phyloP scores from a whole-genome alignment of 2,113 vertebrate genomes.

The Promerops cafer region DNA sequence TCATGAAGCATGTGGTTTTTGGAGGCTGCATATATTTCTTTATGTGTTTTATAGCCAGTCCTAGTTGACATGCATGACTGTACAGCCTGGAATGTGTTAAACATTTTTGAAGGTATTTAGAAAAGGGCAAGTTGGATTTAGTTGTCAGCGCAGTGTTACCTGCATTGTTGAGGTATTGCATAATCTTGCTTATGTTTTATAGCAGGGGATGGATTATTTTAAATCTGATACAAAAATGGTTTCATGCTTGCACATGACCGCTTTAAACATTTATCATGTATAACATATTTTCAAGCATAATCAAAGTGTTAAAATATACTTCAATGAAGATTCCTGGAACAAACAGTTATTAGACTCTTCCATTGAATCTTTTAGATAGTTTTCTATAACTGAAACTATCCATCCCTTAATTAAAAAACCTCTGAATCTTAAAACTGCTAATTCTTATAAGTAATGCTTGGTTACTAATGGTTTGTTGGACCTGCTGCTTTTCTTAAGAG shows the following conservation, averaged over 20 bases:
- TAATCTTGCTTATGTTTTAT: not conserved
- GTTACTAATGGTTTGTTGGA: not conserved
- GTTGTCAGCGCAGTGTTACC: not conserved
- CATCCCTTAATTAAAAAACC: not conserved
- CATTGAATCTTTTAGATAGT: not conserved
- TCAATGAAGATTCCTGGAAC: not conserved
- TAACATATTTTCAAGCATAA: not conserved
- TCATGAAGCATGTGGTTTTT: conserved; percentile 18
- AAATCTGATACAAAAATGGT: not conserved
- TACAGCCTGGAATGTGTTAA: not conserved
- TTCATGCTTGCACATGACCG: accelerated
- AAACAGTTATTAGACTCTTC: not conserved
- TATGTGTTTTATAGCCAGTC: not conserved
- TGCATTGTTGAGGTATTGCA: not conserved
- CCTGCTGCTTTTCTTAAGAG: not conserved
- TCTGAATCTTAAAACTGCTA: not conserved
- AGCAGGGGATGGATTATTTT: not conserved
- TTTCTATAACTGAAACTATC: not conserved
- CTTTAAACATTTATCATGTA: not conserved
- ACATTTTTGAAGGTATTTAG: not conserved
- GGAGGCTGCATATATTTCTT: not conserved
- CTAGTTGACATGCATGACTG: not conserved
- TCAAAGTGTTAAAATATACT: not conserved
- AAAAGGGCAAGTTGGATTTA: not conserved
- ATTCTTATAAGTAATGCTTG: not conserved